A percentile compares a stretch with the other conserved stretches of the same genome.
Conservation (phyloP, 1,140 invertebrate species). For the Cepaea nemoralis region DNA sequence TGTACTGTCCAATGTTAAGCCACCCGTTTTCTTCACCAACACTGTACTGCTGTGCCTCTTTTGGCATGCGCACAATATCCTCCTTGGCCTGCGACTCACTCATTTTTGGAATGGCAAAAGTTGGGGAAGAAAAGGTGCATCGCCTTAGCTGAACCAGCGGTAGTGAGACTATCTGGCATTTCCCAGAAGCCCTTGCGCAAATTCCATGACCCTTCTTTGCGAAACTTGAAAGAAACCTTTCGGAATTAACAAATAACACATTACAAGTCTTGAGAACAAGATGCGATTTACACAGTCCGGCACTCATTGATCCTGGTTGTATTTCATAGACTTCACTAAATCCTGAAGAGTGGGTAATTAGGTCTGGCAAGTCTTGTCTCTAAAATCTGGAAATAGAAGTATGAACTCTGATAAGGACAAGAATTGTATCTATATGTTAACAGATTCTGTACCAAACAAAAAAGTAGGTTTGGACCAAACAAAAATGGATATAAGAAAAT, state of each 20-base stretch:
- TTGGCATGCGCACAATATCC: neutral
- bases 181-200: neutral
- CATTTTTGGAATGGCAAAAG: neutral
- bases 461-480: too few species aligned
- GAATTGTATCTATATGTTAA: too few species aligned
- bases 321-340: too few species aligned
- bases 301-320: too few species aligned
- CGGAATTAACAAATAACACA: neutral
- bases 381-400: too few species aligned
- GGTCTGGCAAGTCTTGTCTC: too few species aligned
- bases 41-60: neutral
- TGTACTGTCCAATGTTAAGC: constrained; percentile 49
- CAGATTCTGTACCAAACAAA: too few species aligned
- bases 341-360: too few species aligned
- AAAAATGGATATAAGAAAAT: too few species aligned
- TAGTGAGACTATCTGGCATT: neutral
- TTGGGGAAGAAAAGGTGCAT: neutral
- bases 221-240: neutral
- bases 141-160: neutral
- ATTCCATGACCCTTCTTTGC: neutral
- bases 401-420: too few species aligned
- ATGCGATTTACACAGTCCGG: neutral
- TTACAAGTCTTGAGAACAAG: neutral
- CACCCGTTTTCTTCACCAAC: constrained; percentile 40
- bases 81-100: neutral